Base-by-base conservation (phyloP, 2,113 vertebrate genomes). In the Osmerus mordax region DNA sequence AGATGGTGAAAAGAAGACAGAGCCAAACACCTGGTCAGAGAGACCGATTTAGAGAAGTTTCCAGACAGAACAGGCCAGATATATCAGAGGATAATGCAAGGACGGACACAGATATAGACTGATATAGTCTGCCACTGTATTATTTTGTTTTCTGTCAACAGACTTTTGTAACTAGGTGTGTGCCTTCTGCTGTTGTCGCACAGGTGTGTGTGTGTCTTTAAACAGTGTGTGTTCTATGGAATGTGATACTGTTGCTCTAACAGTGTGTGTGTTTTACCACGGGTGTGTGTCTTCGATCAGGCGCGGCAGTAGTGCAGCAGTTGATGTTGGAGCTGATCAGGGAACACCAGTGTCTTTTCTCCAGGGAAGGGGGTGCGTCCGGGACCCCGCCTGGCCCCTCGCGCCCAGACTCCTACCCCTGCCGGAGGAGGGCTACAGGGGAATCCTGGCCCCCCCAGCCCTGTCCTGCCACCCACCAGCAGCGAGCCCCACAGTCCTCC, bases 321-420 rank as follows among this genome's bases (percentile, higher is more conserved):
- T 2, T 84, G 80, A 88, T 90, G 90, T 79, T 88, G n/a, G 85
- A 89, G 69, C 76, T 87, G 54, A 88, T 77, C 76, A 75, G 89
- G 69, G 83, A 82, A 4, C 88, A 93, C 0, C 79, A 72, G 60
- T 71, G 80, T 63, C 89, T 93, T 13, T 92, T 93, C 58, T 83
- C 87, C 6, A 89, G 82, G 81, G 59, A 81, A 55, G 70, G 65
- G 41, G 61, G 47, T 7, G 23, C 32, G 9, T 47, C 41, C 32
- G 74, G 15, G 28, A 29, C 62, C 79, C 13, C 36, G 84, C 4
- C 79, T 18, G 66, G 72, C 78, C 72, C 75, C 11, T 75, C 83
- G 3, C 21, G 6, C 65, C 80, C 58, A 1, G 54, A 63, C 41
- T 75, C 72, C 14, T 64, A n/a, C n/a, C 14, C 62, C 62, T 64